phyloP scores from a whole-genome alignment of 2,113 vertebrate genomes.

The Microtus oregoni region DNA sequence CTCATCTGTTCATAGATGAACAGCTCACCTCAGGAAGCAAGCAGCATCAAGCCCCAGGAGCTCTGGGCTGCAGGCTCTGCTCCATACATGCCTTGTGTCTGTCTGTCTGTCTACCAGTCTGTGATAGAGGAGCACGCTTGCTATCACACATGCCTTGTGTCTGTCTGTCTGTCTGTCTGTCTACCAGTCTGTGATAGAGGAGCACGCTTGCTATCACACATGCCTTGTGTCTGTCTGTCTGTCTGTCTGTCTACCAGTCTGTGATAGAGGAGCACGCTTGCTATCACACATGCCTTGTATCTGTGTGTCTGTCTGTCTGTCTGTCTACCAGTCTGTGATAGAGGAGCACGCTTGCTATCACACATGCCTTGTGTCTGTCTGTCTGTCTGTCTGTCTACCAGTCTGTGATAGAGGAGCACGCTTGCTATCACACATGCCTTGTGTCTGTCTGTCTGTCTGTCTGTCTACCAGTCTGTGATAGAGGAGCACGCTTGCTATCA shows the following conservation, averaged over 20 bases:
- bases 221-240: neutral
- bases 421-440: too few species aligned
- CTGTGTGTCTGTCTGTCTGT: neutral
- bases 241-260: neutral
- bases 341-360: neutral
- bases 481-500: too few species aligned
- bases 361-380: too few species aligned
- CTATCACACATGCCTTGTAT: neutral
- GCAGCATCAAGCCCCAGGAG: neutral
- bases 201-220: neutral
- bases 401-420: too few species aligned
- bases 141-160: neutral
- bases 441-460: too few species aligned
- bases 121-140: neutral
- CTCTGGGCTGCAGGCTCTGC: neutral
- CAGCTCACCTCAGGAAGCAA: neutral
- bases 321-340: neutral
- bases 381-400: too few species aligned
- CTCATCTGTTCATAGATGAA: neutral
- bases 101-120: neutral
- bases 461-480: too few species aligned
- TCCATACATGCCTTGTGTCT: neutral
- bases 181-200: neutral
- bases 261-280: neutral
- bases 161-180: neutral